Base-by-base conservation (phyloP, 2,888 invertebrate species). In the Nudaria mundana region DNA sequence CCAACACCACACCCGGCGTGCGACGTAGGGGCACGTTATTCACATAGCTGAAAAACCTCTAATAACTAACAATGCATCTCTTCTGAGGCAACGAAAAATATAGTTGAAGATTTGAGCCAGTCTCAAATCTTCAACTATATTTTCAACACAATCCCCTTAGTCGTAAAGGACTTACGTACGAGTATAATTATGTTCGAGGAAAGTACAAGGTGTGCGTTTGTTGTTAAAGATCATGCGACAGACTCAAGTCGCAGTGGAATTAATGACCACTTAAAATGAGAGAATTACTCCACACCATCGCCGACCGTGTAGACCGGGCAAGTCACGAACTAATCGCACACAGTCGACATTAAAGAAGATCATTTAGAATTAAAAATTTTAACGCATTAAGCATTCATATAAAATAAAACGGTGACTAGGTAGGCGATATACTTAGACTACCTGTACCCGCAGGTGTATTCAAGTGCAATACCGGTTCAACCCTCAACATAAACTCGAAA, bases 201-300 rank as follows among this genome's bases (percentile, higher is more conserved):
- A 52, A 52, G 61, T 57, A 61, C 57, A 56, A 30, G 70, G 72
- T 67, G 71, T 70, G 72, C 78, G 76, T 75, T 71, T 69, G 69
- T 66, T 71, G 70, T 75, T 82, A 83, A 86, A 81, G 75, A 75
- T 66, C 66, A 68, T 70, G 76, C 75, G 80, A 78, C 76, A 75
- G 71, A 69, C 76, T 72, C 69, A 71, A 69, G 76, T 81, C 76
- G 72, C 75, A 63, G 68, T 72, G 77, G 72, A 75, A 82, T 82
- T 86, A 88, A 87, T 86, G 86, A 81, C 81, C 80, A 81, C 80
- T 81, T 74, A 74, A 76, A 81, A 77, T 72, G 74, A 76, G 84
- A 79, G 81, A 84, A 86, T 84, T 82, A 83, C 82, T 37, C 55
- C 48, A 54, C 56, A 64, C 69, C 54, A n/a, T n/a, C n/a, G 59